Conservation (phyloP, 2,888 invertebrate species). For the Cataglyphis cursor region DNA sequence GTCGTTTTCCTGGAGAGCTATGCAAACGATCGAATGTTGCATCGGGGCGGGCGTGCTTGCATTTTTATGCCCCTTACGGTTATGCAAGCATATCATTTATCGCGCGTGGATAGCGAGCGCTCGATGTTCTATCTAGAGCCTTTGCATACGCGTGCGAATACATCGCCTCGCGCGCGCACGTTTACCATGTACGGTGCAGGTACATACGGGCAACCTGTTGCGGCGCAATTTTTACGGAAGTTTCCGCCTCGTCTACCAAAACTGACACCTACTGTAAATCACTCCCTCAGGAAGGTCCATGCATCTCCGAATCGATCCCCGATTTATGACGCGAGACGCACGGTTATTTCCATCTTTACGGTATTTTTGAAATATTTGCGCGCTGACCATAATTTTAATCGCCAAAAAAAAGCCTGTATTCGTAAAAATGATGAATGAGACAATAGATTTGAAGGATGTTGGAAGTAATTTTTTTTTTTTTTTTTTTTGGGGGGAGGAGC, state of each 20-base stretch:
- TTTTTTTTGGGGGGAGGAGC: background rate
- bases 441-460: background rate
- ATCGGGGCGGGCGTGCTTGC: slow-evolving; percentile 26
- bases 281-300: slow-evolving; percentile 63
- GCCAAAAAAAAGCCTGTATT: slow-evolving; percentile 3
- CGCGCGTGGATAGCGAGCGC: slow-evolving; percentile 32
- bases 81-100: slow-evolving; percentile 54
- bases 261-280: slow-evolving; percentile 73
- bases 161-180: background rate
- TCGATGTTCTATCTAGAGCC: slow-evolving; percentile 63
- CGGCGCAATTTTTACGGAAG: slow-evolving; percentile 76
- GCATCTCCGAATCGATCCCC: slow-evolving; percentile 66
- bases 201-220: slow-evolving; percentile 78
- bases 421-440: slow-evolving; percentile 17
- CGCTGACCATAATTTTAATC: slow-evolving; percentile 34
- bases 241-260: slow-evolving; percentile 73
- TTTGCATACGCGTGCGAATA: slow-evolving; percentile 48
- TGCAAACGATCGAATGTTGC: slow-evolving; percentile 50
- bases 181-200: slow-evolving; percentile 44
- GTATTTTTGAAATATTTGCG: slow-evolving; percentile 18
- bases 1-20: slow-evolving; percentile 10
- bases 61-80: slow-evolving; percentile 45
- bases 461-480: background rate
- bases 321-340: slow-evolving; percentile 63
- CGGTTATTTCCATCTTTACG: slow-evolving; percentile 27